phyloP scores from a whole-genome alignment of 2,797 vertebrate species.

The Erpetoichthys calabaricus region DNA sequence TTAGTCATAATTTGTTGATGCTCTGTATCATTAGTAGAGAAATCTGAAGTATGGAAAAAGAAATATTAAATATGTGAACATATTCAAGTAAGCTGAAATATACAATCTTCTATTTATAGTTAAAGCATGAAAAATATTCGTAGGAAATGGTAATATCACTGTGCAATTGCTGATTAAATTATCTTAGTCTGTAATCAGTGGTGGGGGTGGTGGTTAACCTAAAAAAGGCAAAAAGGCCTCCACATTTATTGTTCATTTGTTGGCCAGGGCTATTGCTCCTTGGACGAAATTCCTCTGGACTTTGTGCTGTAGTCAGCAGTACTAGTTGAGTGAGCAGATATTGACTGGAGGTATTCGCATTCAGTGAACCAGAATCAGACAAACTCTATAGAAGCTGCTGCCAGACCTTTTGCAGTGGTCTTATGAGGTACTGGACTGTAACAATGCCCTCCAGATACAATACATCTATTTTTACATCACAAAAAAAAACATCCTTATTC shows the following conservation, averaged over 20 bases:
- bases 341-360: constrained; percentile 49
- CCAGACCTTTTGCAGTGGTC: constrained; percentile 53
- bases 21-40: too few relatives aligned
- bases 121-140: neutral
- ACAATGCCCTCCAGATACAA: constrained; percentile 40
- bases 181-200: constrained; percentile 29
- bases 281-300: constrained; percentile 42
- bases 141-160: neutral
- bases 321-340: constrained; percentile 41
- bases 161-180: constrained; percentile 22
- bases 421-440: constrained; percentile 44
- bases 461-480: constrained; percentile 40
- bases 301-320: constrained; percentile 54
- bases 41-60: too few relatives aligned
- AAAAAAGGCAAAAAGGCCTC: constrained; percentile 20
- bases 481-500: constrained; percentile 23
- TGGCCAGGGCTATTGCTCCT: constrained; percentile 28
- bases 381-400: constrained; percentile 43
- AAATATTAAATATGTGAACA: too few relatives aligned
- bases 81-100: too few relatives aligned
- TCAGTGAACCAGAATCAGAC: constrained; percentile 50
- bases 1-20: too few relatives aligned
- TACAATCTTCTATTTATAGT: too few relatives aligned
- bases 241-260: constrained; percentile 33
- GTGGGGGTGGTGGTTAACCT: constrained; percentile 9